Conservation (phyloP, 2,888 invertebrate species). For the Sarcophaga subvicina region DNA sequence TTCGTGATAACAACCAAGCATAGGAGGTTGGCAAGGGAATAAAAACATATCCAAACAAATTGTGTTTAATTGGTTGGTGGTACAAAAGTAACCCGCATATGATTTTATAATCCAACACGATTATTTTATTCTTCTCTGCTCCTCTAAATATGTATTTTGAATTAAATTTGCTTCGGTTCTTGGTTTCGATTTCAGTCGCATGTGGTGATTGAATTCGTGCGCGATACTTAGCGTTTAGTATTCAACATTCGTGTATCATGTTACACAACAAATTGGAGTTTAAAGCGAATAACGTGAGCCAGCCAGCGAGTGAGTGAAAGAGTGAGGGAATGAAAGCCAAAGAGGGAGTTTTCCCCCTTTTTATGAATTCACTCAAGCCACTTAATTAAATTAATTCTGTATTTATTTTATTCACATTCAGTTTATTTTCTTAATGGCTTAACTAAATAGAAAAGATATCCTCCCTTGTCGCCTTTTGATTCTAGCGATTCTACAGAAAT, state of each 20-base stretch:
- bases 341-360: constrained; percentile 18
- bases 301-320: no score
- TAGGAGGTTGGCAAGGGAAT: no score
- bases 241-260: constrained; percentile 45
- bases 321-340: not conserved
- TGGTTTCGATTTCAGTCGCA: not conserved
- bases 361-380: constrained; percentile 41
- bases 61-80: no score
- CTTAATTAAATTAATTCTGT: constrained; percentile 32
- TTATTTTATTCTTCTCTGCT: no score
- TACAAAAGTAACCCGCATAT: constrained; percentile 13
- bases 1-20: no score
- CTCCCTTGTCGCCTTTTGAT: not conserved
- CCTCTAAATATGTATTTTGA: no score
- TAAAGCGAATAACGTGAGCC: constrained; percentile 40
- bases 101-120: not conserved
- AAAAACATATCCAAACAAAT: no score
- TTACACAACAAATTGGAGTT: constrained; percentile 37
- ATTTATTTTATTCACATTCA: constrained; percentile 2
- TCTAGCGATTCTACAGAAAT: not conserved
- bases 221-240: constrained; percentile 3
- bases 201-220: not conserved
- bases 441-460: not conserved
- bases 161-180: no score
- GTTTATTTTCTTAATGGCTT: not conserved